Conservation (phyloP, 2,888 invertebrate genomes). For the Sphaeridia pumilis region DNA sequence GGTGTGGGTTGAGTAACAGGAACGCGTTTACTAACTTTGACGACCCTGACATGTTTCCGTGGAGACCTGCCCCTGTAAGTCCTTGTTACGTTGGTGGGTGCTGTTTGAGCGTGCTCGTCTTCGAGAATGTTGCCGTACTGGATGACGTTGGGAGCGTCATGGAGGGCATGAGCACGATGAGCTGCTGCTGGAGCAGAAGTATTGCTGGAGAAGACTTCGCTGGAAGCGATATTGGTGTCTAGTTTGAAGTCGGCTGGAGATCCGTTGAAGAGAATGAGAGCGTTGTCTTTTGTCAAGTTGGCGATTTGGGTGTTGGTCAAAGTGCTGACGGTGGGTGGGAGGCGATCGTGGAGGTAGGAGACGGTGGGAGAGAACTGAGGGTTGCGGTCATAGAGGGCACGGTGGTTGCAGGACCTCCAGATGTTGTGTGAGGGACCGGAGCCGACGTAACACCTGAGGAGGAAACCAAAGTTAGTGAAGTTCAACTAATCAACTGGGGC, state of each 20-base stretch:
- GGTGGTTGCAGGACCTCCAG: conserved; percentile 77
- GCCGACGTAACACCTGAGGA: conserved; percentile 72
- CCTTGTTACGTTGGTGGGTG: conserved; percentile 1
- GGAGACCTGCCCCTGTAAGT: conserved; percentile 4
- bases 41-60: conserved; percentile 7
- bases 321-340: conserved; percentile 60
- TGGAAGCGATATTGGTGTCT: conserved; percentile 6
- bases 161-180: background rate
- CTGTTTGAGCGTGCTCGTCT: conserved; percentile 1
- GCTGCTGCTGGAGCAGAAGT: conserved; percentile 7
- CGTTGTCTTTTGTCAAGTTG: conserved; percentile 29
- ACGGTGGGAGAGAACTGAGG: conserved; percentile 57
- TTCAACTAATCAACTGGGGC: conserved; percentile 9
- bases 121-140: conserved; percentile 12
- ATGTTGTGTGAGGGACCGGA: conserved; percentile 53
- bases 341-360: conserved; percentile 65
- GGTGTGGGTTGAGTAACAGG: background rate
- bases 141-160: background rate
- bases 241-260: conserved; percentile 15
- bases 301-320: conserved; percentile 25
- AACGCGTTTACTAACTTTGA: conserved; percentile 8
- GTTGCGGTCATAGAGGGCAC: conserved; percentile 53
- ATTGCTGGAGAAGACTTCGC: conserved; percentile 8
- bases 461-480: background rate
- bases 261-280: conserved; percentile 23